Percentiles rank a stretch among this genome's conserved stretches.
phyloP scores from a whole-genome alignment of 2,888 invertebrate genomes.

The Corbicula japonica region DNA sequence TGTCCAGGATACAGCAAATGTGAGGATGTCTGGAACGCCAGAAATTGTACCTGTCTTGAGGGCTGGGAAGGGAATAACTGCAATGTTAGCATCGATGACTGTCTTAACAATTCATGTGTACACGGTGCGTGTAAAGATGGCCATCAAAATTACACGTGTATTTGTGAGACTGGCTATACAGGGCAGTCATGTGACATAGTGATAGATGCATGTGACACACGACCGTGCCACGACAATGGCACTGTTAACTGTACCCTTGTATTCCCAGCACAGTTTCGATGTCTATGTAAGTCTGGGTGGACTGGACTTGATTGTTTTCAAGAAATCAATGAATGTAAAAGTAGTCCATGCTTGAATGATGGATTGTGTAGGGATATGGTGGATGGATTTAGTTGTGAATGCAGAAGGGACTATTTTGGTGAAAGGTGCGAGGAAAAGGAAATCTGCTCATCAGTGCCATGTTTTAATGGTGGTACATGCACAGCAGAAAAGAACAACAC shows the following conservation, averaged over 20 bases:
- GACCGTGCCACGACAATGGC: slow-evolving; percentile 74
- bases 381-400: slow-evolving; percentile 71
- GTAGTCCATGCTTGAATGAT: slow-evolving; percentile 72
- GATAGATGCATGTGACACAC: slow-evolving; percentile 70
- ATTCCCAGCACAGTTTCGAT: slow-evolving; percentile 72
- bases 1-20: slow-evolving; percentile 80
- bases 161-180: slow-evolving; percentile 71
- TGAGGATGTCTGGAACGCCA: slow-evolving; percentile 79
- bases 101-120: slow-evolving; percentile 67
- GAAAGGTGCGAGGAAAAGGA: slow-evolving; percentile 73
- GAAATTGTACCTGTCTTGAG: slow-evolving; percentile 76
- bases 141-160: slow-evolving; percentile 74
- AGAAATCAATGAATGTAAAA: slow-evolving; percentile 72
- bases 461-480: slow-evolving; percentile 82
- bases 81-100: slow-evolving; percentile 77
- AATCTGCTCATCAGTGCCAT: slow-evolving; percentile 78
- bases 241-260: slow-evolving; percentile 69
- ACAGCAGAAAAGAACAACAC: slow-evolving; percentile 61
- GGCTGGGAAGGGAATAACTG: slow-evolving; percentile 82
- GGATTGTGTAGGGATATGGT: slow-evolving; percentile 71
- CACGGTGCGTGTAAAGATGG: slow-evolving; percentile 76
- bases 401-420: slow-evolving; percentile 71
- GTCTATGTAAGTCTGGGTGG: slow-evolving; percentile 80
- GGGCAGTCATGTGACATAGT: slow-evolving; percentile 74
- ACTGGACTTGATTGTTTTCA: slow-evolving; percentile 73